Evolutionary conservation across 2,113 vertebrate species (phyloP).

Genomic region (Chrysemys picta): DNA sequence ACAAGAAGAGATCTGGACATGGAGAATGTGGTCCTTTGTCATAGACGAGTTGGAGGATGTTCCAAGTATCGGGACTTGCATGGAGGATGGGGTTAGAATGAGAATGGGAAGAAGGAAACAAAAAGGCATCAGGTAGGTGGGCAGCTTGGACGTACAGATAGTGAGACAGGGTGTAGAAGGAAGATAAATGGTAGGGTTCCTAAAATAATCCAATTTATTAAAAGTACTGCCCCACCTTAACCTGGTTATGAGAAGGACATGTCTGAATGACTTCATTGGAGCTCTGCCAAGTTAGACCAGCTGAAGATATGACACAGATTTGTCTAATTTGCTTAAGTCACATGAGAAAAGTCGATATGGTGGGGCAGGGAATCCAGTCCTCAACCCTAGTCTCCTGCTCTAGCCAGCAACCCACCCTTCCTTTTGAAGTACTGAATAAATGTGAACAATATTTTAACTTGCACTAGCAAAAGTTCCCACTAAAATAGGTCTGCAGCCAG

Average conservation of each 20-base stretch:
- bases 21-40: neutral
- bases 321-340: neutral
- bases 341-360: neutral
- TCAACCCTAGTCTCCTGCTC: neutral
- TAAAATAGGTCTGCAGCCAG: neutral
- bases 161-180: neutral
- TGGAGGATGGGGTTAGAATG: neutral
- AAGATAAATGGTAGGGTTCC: neutral
- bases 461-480: rapidly evolving
- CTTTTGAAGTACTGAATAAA: too few species aligned
- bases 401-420: neutral
- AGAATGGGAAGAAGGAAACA: neutral
- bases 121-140: neutral
- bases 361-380: neutral
- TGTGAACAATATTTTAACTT: neutral
- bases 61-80: neutral
- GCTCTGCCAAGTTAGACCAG: neutral
- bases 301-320: neutral
- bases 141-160: neutral
- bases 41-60: neutral
- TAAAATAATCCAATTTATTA: neutral
- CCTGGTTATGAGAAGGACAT: neutral
- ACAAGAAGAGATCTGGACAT: neutral
- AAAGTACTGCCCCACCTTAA: neutral
- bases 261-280: neutral